Conservation (phyloP, 2,888 invertebrate genomes). For the Cheilosia grossa region DNA sequence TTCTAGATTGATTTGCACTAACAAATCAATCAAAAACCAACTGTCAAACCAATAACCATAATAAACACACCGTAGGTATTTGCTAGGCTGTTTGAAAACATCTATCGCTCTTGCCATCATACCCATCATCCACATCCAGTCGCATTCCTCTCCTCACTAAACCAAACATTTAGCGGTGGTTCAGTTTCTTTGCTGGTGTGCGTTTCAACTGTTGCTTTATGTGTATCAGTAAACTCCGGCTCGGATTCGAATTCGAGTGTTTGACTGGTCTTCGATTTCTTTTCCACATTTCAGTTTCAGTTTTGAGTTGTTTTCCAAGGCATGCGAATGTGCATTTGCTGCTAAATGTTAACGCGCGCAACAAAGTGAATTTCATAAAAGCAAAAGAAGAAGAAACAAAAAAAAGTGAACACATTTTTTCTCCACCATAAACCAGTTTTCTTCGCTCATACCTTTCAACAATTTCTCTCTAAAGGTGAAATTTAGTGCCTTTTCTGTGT, state of each 20-base stretch:
- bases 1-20: conserved; percentile 27
- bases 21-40: not conserved
- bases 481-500: conserved; percentile 65
- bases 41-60: not conserved
- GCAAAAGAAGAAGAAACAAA: conserved; percentile 33
- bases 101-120: conserved; percentile 46
- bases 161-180: not conserved
- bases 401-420: conserved; percentile 65
- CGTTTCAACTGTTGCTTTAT: conserved; percentile 21
- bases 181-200: conserved; percentile 27
- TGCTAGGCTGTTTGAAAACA: conserved; percentile 1
- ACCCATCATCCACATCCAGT: too few relatives aligned
- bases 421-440: conserved; percentile 68
- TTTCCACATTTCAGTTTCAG: conserved; percentile 73
- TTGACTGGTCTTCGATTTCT: conserved; percentile 60
- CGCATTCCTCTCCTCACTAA: not conserved
- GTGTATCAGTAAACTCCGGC: conserved; percentile 27
- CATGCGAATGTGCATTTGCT: conserved; percentile 69
- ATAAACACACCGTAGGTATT: not conserved
- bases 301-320: conserved; percentile 76
- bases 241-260: conserved; percentile 20
- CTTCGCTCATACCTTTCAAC: conserved; percentile 49
- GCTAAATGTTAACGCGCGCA: conserved; percentile 62
- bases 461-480: conserved; percentile 73
- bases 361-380: conserved; percentile 45